These are phyloP conservation scores for Nilaparvata lugens DNA, from an alignment of 1,140 invertebrate species.

Conservation along the genomic window DNA sequence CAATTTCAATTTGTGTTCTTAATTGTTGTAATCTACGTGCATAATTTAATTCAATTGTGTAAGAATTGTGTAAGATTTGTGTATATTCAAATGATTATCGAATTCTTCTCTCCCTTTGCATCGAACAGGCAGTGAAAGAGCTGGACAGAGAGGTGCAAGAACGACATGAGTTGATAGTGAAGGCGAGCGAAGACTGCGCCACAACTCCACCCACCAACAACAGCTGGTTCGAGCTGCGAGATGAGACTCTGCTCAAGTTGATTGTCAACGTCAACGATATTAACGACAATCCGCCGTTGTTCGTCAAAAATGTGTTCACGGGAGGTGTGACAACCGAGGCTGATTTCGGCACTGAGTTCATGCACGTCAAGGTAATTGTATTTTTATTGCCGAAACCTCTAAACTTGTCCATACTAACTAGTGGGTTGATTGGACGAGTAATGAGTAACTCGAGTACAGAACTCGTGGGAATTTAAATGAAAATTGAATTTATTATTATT, in stretches of 20 bases:
- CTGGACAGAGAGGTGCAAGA: slow-evolving; percentile 67
- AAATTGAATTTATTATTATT: no score
- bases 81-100: no score
- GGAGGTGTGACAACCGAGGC: slow-evolving; percentile 89
- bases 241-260: slow-evolving; percentile 65
- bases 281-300: slow-evolving; percentile 82
- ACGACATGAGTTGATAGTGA: slow-evolving; percentile 60
- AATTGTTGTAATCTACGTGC: no score
- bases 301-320: slow-evolving; percentile 71
- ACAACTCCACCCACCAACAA: background rate
- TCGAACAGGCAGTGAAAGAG: slow-evolving; percentile 37
- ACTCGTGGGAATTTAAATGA: no score
- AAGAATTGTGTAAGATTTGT: no score
- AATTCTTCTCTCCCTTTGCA: no score
- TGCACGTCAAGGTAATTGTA: slow-evolving; percentile 61
- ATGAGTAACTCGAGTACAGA: no score
- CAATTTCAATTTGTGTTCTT: no score
- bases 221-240: slow-evolving; percentile 28
- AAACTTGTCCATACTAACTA: no score
- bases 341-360: slow-evolving; percentile 81
- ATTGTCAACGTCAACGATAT: slow-evolving; percentile 68
- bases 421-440: no score
- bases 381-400: background rate
- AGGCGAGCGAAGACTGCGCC: slow-evolving; percentile 38
- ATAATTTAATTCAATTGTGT: no score